Conservation (phyloP, 2,888 invertebrate species). For the Rosalia funebris region DNA sequence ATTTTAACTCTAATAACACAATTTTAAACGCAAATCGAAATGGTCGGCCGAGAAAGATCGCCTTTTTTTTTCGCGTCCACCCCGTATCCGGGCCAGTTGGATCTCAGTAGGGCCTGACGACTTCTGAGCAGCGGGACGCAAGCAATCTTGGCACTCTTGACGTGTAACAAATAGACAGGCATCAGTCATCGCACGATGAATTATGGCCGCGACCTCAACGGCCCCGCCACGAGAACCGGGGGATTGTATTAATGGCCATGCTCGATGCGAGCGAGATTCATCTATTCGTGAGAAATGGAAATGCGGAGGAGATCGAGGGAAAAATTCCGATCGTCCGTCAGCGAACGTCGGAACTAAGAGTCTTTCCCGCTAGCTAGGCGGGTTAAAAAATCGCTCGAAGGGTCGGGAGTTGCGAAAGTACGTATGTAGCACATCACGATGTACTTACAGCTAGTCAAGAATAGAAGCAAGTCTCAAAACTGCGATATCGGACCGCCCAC, state of each 20-base stretch:
- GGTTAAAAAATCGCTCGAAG: too few relatives aligned
- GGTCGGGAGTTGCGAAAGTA: too few relatives aligned
- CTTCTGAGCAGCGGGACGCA: constrained; percentile 60
- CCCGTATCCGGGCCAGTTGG: constrained; percentile 27
- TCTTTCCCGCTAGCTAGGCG: too few relatives aligned
- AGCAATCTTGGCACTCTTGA: constrained; percentile 61
- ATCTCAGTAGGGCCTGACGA: constrained; percentile 58
- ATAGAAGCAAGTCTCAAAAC: too few relatives aligned
- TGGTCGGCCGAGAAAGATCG: background rate
- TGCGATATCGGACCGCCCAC: too few relatives aligned
- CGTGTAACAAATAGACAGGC: constrained; percentile 63
- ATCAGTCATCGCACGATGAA: constrained; percentile 61
- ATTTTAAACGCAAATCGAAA: too few relatives aligned
- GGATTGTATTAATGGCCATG: constrained; percentile 13
- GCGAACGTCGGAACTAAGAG: too few relatives aligned
- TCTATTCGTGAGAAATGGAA: constrained; percentile 8
- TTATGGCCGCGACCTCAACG: constrained; percentile 46
- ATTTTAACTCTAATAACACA: too few relatives aligned
- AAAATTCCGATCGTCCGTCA: too few relatives aligned
- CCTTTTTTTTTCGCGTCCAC: constrained; percentile 1
- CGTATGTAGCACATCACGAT: too few relatives aligned
- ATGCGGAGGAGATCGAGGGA: background rate
- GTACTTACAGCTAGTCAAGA: too few relatives aligned
- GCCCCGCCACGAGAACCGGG: constrained; percentile 16
- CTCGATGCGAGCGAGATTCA: constrained; percentile 10